These are phyloP conservation scores for Syngnathus scovelli DNA, from an alignment of 2,113 vertebrate genomes.

Conservation along the genomic window DNA sequence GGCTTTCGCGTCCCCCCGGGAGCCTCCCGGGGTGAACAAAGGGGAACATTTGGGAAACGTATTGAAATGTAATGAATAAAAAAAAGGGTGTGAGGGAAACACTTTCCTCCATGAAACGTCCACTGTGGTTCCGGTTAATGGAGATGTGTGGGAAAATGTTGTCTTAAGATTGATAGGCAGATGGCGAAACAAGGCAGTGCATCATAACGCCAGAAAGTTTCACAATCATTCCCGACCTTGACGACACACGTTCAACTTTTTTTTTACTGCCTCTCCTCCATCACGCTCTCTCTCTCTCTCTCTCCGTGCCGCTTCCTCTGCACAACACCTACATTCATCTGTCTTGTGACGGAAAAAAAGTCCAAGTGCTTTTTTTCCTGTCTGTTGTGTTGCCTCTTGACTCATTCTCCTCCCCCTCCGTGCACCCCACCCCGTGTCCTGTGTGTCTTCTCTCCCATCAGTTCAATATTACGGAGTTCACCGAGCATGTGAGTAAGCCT, in stretches of 20 bases:
- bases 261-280: slow-evolving; percentile 16
- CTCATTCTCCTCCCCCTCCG: slow-evolving; percentile 50
- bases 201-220: slow-evolving; percentile 29
- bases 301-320: slow-evolving; percentile 19
- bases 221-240: slow-evolving; percentile 18
- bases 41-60: slow-evolving; percentile 60
- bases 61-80: slow-evolving; percentile 61
- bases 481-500: slow-evolving; percentile 95
- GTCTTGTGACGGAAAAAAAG: slow-evolving; percentile 61
- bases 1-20: slow-evolving; percentile 56
- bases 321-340: slow-evolving; percentile 68
- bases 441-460: slow-evolving; percentile 75
- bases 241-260: slow-evolving; percentile 26
- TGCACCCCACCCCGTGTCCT: slow-evolving; percentile 55
- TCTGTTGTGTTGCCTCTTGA: slow-evolving; percentile 62
- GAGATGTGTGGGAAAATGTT: slow-evolving; percentile 1
- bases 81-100: slow-evolving; percentile 20
- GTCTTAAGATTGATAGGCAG: slow-evolving; percentile 27
- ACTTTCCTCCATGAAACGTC: slow-evolving; percentile 9
- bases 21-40: slow-evolving; percentile 52
- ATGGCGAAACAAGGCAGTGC: slow-evolving; percentile 57
- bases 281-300: slow-evolving; percentile 15
- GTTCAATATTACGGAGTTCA: slow-evolving; percentile 93
- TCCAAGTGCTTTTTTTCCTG: slow-evolving; percentile 58
- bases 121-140: slow-evolving; percentile 1